Conservation (phyloP, 2,888 invertebrate genomes). For the Argynnis bischoffii region DNA sequence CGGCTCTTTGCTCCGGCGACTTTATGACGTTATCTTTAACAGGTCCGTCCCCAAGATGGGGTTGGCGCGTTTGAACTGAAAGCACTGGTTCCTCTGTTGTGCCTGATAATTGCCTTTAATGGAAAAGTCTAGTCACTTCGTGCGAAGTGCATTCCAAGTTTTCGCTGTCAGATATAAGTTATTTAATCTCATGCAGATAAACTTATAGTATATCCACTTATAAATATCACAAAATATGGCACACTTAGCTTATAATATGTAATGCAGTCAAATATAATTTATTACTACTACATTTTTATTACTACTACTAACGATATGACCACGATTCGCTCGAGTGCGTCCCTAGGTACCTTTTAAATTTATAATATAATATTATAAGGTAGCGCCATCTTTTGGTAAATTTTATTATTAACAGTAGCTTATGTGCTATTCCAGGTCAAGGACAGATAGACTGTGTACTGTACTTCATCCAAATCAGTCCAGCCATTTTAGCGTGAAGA, state of each 20-base stretch:
- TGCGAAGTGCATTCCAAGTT: conserved; percentile 79
- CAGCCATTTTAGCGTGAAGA: too few species aligned
- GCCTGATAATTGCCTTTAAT: conserved; percentile 81
- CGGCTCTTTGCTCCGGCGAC: conserved; percentile 76
- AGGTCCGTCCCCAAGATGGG: conserved; percentile 68
- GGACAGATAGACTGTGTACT: too few species aligned
- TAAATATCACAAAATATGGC: conserved; percentile 14
- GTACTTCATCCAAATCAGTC: too few species aligned
- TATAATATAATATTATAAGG: too few species aligned
- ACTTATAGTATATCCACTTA: conserved; percentile 45
- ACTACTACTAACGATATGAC: too few species aligned
- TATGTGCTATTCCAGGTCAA: too few species aligned
- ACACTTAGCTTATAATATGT: background rate
- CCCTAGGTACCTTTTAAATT: too few species aligned
- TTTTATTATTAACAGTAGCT: too few species aligned
- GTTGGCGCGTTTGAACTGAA: conserved; percentile 53
- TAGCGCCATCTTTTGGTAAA: too few species aligned
- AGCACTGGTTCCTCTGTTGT: conserved; percentile 74
- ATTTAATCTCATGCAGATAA: conserved; percentile 67
- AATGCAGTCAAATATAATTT: background rate
- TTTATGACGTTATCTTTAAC: conserved; percentile 82
- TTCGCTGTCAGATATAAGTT: conserved; percentile 74
- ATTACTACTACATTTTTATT: background rate
- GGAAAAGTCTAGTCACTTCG: conserved; percentile 80
- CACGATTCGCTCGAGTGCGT: too few species aligned